Evolutionary conservation across 2,888 invertebrate species (phyloP).

Genomic region (Ophraella communa): DNA sequence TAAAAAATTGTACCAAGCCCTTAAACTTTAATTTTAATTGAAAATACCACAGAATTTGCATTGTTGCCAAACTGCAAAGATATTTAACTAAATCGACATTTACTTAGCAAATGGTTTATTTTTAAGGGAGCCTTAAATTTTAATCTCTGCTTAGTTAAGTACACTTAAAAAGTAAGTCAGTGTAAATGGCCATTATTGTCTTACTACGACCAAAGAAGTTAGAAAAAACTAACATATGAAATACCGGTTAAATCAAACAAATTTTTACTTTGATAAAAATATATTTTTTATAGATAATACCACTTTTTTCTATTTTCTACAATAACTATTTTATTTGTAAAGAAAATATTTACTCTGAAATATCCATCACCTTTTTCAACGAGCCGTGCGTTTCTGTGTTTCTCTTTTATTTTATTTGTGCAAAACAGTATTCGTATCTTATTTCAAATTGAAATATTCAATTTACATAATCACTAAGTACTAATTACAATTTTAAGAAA

Average conservation of each 20-base stretch:
- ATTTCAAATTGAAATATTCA: constrained; percentile 10
- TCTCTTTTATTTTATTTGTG: constrained; percentile 1
- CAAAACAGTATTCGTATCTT: constrained; percentile 1
- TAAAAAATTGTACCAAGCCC: too few species aligned
- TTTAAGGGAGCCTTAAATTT: too few species aligned
- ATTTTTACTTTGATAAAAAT: not conserved
- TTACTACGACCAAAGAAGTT: too few species aligned
- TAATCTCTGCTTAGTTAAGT: too few species aligned
- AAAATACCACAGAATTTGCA: too few species aligned
- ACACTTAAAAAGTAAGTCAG: too few species aligned
- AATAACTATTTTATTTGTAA: not conserved
- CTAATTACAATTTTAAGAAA: not conserved
- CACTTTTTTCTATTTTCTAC: not conserved
- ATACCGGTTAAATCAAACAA: not conserved
- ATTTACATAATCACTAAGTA: constrained; percentile 3
- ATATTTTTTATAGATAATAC: not conserved
- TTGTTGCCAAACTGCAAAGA: too few species aligned
- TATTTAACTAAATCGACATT: too few species aligned
- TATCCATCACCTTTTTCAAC: not conserved
- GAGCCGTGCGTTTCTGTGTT: not conserved
- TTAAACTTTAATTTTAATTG: too few species aligned
- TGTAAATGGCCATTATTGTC: too few species aligned
- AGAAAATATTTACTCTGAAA: constrained; percentile 7
- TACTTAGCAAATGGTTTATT: too few species aligned
- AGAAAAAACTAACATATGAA: too few species aligned